Base-by-base conservation (phyloP, 2,797 vertebrate species). In the Tokudaia tokunoshimensis region DNA sequence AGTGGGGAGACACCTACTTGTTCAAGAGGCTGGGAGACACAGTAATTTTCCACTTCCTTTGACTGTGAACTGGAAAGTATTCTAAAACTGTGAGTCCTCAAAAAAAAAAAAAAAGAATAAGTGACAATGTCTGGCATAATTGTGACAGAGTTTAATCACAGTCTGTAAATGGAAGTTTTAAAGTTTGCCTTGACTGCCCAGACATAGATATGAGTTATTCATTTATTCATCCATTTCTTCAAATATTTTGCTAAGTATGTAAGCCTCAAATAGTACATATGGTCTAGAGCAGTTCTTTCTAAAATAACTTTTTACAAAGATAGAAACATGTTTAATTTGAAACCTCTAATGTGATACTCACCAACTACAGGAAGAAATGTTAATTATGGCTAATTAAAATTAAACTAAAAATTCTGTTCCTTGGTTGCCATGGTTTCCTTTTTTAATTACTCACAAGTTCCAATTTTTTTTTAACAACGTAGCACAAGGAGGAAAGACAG, bases 371-470 rank as follows among this genome's bases (percentile, higher is more conserved):
- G 34, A 83, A 52, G 26, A 94, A 75, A 79, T 83, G 81, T 94
- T 82, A 59, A 72, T 89, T 92, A 83, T 79, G 80, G 81, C 57
- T 92, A 93, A 89, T 70, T 93, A 87, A 92, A 88, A 89, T 80
- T 57, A 94, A 87, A 81, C 75, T 52, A 63, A 76, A 88, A 81
- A 92, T 50, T 84, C 5, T 76, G 3, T 57, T 65, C 37, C 55
- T 85, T 31, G 29, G 31, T 86, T 86, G 41, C 41, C 22, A 15
- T 94, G 61, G 55, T 83, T 86, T 75, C 26, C 47, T 92, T 59
- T 63, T 87, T 94, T 22, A 90, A 83, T 61, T 94, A 80, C 13
- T 84, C 26, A 79, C n/a, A 67, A 86, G 67, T 41, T 91, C 72
- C 52, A 55, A 63, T 41, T n/a, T 63, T n/a, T n/a, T 63, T 89